Evolutionary conservation across 2,888 invertebrate genomes (phyloP).

Genomic region (Geophilus truncorum): DNA sequence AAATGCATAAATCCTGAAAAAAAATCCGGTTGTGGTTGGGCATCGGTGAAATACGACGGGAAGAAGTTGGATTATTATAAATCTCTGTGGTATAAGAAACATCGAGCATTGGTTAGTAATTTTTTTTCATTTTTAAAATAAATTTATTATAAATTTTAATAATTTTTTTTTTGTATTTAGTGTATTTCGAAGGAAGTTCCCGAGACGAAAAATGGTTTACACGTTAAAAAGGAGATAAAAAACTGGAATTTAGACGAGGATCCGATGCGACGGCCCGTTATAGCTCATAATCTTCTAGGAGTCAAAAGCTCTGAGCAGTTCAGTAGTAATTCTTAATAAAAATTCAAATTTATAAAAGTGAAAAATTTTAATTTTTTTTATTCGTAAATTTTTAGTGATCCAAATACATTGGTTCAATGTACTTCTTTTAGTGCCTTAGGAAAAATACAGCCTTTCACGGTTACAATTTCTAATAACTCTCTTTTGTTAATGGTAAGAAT

Average conservation of each 20-base stretch:
- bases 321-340: not conserved
- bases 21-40: slow-evolving; percentile 90
- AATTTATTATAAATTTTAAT: not conserved
- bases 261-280: not conserved
- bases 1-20: slow-evolving; percentile 85
- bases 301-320: not conserved
- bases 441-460: slow-evolving; percentile 86
- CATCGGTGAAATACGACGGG: slow-evolving; percentile 80
- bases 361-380: slow-evolving; percentile 29
- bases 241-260: slow-evolving; percentile 46
- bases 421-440: slow-evolving; percentile 80
- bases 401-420: slow-evolving; percentile 81
- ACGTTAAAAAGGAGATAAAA: not conserved
- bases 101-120: slow-evolving; percentile 38
- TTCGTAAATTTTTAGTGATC: too few species aligned
- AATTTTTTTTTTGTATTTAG: not conserved
- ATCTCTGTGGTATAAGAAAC: slow-evolving; percentile 70
- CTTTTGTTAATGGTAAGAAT: slow-evolving; percentile 70
- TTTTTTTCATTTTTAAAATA: not conserved
- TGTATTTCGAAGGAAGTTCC: not conserved
- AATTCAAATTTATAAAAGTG: not conserved
- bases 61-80: slow-evolving; percentile 84
- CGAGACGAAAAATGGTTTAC: slow-evolving; percentile 34
- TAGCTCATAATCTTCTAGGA: not conserved
- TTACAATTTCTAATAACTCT: slow-evolving; percentile 74